Base-by-base conservation (phyloP, 2,888 invertebrate species). In the Drosophila emarginata region DNA sequence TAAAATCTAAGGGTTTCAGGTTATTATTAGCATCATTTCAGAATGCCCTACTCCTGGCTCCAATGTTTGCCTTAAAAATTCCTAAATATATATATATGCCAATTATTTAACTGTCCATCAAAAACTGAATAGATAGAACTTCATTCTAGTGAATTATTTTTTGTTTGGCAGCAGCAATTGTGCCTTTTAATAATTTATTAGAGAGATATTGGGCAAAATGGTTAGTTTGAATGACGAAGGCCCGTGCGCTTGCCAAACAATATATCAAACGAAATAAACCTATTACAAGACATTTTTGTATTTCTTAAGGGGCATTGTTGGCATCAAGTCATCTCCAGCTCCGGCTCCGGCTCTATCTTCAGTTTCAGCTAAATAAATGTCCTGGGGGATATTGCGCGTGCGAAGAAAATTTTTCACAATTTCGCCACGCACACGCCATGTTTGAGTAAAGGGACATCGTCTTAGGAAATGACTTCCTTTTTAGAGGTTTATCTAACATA, bases 241-340 rank as follows among this genome's bases (percentile, higher is more conserved):
- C 12, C 37, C 14, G 14, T 18, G 9, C 36, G 39, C n/a, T 64
- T 36, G 58, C 60, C 68, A 61, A 26, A 52, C 67, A 76, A 86
- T 83, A 82, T 88, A 83, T 88, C 83, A 88, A 76, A 76, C 76
- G 45, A 45, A 86, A 80, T 80, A 88, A 80, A 76, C 72, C 80
- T 86, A 82, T 85, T 76, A 76, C 78, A 72, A 65, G 72, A 59
- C 58, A 54, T 68, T 72, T 74, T 72, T 61, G 58, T 66, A 73
- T 72, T 77, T 68, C 64, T 63, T 67, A 23, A 53, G 64, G 50
- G 32, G 32, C 18, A 54, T 40, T 58, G 40, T 37, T 40, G 39
- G 45, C 37, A 14, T 9, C 36, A 23, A 23, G 23, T 23, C 23
- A 23, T 23, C 23, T 23, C 23, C n/a, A 4, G 26, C 6, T 5